Evolutionary conservation across 2,797 vertebrate genomes (phyloP), one percentile per base, ranked within the genome.

Genomic region (Trachops cirrhosus): DNA sequence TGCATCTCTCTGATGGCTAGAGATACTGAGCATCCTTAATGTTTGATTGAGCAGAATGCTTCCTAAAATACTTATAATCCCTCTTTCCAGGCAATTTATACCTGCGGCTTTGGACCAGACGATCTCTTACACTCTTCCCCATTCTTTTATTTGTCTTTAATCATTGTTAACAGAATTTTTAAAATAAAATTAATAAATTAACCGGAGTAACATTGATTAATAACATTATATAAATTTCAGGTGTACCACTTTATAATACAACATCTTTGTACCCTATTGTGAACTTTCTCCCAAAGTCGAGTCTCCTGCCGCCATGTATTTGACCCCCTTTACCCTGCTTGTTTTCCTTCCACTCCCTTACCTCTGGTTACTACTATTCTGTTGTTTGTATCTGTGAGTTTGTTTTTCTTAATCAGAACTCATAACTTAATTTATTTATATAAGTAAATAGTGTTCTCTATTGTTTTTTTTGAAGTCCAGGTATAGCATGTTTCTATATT

Each of bases 401-500:
- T 26, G 24, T 19, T 67, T 70, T 9, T 70, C 50, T 88, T 46
- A n/a, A 91, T 84, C 54, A 96, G 50, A 92, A 92, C 41, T 68
- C 83, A 79, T 24, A 41, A 59, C 26, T 73, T 73, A 83, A 84
- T 46, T 71, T 92, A 74, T 0, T 67, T 88, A 97, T 93, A 89
- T 77, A 82, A 90, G 87, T 77, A 79, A 91, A 85, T 16, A 95
- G 70, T 80, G 34, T 8, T 89, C 12, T 93, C 39, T 85, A 19
- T 44, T 95, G 32, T 46, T 74, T 37, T 85, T 82, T 74, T 10
- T 67, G 29, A 26, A 95, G 71, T 68, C 86, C 79, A 95, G n/a
- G 59, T 82, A 37, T 29, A 84, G 46, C 41, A 91, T 93, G 39
- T 95, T 96, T 90, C 41, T 87, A 75, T 3, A 70, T 84, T 62